Percentiles rank a stretch among this genome's conserved stretches.
Conservation (phyloP, 2,113 vertebrate species). For the Hucho hucho region DNA sequence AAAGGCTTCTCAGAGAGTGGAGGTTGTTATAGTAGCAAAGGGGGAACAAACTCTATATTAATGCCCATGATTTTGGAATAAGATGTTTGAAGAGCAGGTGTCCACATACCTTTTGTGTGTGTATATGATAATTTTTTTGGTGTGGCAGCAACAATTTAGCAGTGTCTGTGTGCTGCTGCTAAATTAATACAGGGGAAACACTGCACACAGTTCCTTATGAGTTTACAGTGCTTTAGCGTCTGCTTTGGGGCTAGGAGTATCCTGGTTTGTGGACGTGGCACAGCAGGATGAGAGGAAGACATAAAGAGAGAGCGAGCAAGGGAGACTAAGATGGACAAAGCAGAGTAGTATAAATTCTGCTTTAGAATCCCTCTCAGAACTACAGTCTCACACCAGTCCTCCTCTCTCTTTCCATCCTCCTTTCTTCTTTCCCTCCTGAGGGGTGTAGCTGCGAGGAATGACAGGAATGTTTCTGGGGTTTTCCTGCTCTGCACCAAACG, state of each 20-base stretch:
- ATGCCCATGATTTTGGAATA: too few relatives aligned
- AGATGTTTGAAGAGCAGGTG: too few relatives aligned
- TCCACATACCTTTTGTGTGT: too few relatives aligned
- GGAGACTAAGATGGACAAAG: neutral
- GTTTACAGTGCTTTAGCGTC: conserved; percentile 5
- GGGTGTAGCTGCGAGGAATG: conserved; percentile 65
- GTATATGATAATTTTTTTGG: too few relatives aligned
- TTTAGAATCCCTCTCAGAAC: neutral
- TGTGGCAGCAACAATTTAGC: too few relatives aligned
- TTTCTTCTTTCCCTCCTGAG: conserved; percentile 41
- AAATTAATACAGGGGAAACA: too few relatives aligned
- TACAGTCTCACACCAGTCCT: conserved; percentile 43
- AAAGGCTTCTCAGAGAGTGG: too few relatives aligned
- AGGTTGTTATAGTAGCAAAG: too few relatives aligned
- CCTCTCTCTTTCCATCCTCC: conserved; percentile 3
- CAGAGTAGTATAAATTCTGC: conserved; percentile 40
- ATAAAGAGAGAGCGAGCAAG: conserved; percentile 16
- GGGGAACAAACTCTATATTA: too few relatives aligned
- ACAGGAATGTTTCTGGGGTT: conserved; percentile 71
- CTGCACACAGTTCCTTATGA: too few relatives aligned
- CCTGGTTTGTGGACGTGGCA: conserved; percentile 59
- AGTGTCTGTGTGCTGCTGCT: too few relatives aligned
- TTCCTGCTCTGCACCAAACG: conserved; percentile 59
- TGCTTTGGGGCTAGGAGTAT: conserved; percentile 23
- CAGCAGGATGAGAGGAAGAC: conserved; percentile 35